Base-by-base conservation (phyloP, 2,113 vertebrate genomes). In the Callospermophilus lateralis region DNA sequence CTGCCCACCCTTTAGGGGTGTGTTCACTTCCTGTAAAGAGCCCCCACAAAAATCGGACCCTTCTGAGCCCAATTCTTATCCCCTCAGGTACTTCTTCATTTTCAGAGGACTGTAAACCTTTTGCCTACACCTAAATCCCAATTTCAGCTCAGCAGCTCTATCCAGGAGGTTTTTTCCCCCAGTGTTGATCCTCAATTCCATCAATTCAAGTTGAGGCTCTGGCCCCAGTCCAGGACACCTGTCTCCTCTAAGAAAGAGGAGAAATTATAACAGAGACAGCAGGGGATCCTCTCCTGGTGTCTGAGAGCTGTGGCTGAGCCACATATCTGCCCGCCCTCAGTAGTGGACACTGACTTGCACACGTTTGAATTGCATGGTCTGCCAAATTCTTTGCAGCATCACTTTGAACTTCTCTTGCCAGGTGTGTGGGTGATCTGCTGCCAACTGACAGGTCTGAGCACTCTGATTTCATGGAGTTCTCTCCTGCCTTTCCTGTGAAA, bases 281-380 rank as follows among this genome's bases (percentile, higher is more conserved):
- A 28, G 45, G 6, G 16, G 28, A 7, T 55, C 32, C 37, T 34
- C 34, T 42, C 61, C 1, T 4, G 16, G 30, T 15, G 28, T 48
- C 73, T 80, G 20, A 32, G 39, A 65, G 30, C 4, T 8, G 1
- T 4, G 10, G 11, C 32, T 6, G 0, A 84, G 48, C 26, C 20
- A 61, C 15, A 4, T 39, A 24, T 55, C 53, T 39, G 34, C 48
- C 81, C 32, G 11, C 26, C 16, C 72, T 79, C 16, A 19, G 4
- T 0, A 45, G 39, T 0, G 13, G 78, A 37, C 9, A 11, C 6
- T 39, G 37, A 79, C 17, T 37, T 1, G 2, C 10, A 45, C 13
- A 45, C 0, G 19, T 1, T 0, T 51, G 72, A 45, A 45, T 4
- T 32, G 19, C 76, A 3, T 4, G 4, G 5, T n/a, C 73, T 6